A percentile compares a stretch with the other conserved stretches of the same genome.
phyloP scores from a whole-genome alignment of 2,113 vertebrate species.

The Grallaria varia region DNA sequence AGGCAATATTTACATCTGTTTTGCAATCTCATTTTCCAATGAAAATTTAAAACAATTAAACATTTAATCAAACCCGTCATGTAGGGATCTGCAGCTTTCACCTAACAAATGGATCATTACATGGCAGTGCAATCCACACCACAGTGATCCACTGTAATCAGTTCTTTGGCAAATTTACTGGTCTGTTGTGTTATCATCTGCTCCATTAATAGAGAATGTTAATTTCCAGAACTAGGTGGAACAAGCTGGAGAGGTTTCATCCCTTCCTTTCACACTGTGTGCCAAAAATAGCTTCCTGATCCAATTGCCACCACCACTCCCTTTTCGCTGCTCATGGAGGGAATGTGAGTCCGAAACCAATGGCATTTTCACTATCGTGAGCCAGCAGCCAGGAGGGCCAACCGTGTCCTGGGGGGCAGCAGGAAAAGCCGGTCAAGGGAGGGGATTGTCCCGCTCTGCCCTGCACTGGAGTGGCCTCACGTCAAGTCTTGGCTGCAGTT shows the following conservation, averaged over 20 bases:
- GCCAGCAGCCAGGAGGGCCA: background rate
- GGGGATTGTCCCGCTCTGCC: background rate
- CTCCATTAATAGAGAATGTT: background rate
- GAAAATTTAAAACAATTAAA: background rate
- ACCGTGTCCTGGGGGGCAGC: rapidly evolving
- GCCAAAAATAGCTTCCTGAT: background rate
- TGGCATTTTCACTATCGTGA: background rate
- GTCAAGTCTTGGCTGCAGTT: background rate
- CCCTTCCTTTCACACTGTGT: background rate
- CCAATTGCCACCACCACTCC: background rate
- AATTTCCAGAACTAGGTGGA: background rate
- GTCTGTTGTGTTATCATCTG: background rate
- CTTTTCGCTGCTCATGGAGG: background rate
- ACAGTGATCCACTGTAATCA: background rate
- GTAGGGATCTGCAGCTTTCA: background rate
- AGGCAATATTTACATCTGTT: background rate
- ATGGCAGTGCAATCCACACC: background rate
- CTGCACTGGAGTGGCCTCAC: rapidly evolving
- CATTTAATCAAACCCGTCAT: background rate
- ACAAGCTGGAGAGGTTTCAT: background rate
- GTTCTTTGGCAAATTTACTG: background rate
- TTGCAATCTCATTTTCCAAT: background rate
- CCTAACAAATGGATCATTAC: background rate
- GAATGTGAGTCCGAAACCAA: background rate
- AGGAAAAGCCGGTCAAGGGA: rapidly evolving